phyloP scores from a whole-genome alignment of 1,140 invertebrate species.

The Diploscapter pachys region DNA sequence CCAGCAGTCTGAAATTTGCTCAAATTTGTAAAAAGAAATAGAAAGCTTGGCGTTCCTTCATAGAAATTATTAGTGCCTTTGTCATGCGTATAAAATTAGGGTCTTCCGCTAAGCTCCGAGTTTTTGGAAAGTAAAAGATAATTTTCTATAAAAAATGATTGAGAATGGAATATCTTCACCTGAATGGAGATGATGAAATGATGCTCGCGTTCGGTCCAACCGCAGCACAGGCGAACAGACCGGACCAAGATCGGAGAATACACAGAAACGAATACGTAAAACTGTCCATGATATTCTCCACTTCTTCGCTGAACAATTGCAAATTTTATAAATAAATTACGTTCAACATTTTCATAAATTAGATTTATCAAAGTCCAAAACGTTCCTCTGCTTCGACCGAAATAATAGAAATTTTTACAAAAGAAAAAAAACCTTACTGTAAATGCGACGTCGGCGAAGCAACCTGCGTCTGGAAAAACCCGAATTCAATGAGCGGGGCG shows the following conservation, averaged over 20 bases:
- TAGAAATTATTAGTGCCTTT: not conserved
- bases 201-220: slow-evolving; percentile 26
- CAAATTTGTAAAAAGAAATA: not conserved
- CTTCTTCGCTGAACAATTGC: not conserved
- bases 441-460: slow-evolving; percentile 4
- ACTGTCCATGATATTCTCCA: slow-evolving; percentile 22
- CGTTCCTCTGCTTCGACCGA: no score
- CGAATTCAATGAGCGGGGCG: slow-evolving; percentile 37
- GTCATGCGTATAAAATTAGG: not conserved
- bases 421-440: slow-evolving; percentile 17
- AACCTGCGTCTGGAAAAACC: slow-evolving; percentile 30
- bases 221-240: slow-evolving; percentile 31
- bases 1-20: slow-evolving; percentile 23
- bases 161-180: not conserved
- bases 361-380: not conserved
- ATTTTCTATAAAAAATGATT: not conserved
- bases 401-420: slow-evolving; percentile 34
- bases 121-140: slow-evolving; percentile 9
- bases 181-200: slow-evolving; percentile 25
- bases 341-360: not conserved
- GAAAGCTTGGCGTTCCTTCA: not conserved
- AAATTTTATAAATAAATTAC: not conserved
- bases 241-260: slow-evolving; percentile 30
- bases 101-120: not conserved
- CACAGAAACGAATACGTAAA: slow-evolving; percentile 25